Base-by-base conservation (phyloP, 2,888 invertebrate species). In the Drosophila subsilvestris region DNA sequence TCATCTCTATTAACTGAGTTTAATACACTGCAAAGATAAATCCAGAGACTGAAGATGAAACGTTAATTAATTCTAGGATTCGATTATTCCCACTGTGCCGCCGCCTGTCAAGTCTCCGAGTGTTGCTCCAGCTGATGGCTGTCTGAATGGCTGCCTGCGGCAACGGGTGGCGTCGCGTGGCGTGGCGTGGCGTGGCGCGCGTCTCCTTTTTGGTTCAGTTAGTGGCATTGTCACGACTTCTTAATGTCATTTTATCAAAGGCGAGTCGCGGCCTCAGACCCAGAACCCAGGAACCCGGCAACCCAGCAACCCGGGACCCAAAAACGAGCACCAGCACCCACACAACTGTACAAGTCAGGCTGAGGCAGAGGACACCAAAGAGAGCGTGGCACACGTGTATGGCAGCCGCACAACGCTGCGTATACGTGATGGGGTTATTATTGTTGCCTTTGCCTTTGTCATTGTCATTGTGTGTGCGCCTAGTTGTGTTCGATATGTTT, bases 181-280 rank as follows among this genome's bases (percentile, higher is more conserved):
- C 22, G 22, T 22, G 22, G 22, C 22, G 0, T 22, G 22, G 22
- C 3, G 22, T 22, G 14, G 37, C 37, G 14, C 37, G 51, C 72
- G 70, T 79, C 79, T 86, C 75, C 74, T 75, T 86, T 87, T 85
- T 76, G 88, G 84, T 86, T 80, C 83, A 83, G 83, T 84, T 90
- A 87, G 89, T 88, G 88, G 89, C 89, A 89, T 89, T 89, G 89
- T 90, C 89, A 89, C 89, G 90, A 89, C 86, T 90, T 88, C 88
- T 90, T 89, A 89, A 90, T 89, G 90, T 89, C 83, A 85, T 90
- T 89, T 89, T 89, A 90, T 90, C 90, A 90, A 90, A 89, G 89
- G 80, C 86, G 78, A 83, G 76, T 85, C 83, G 86, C 85, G 81
- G 84, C 80, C 89, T 76, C 79, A 76, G 74, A 61, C 68, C 63